phyloP scores from a whole-genome alignment of 2,797 vertebrate genomes.

The Sebastes oblongus region DNA sequence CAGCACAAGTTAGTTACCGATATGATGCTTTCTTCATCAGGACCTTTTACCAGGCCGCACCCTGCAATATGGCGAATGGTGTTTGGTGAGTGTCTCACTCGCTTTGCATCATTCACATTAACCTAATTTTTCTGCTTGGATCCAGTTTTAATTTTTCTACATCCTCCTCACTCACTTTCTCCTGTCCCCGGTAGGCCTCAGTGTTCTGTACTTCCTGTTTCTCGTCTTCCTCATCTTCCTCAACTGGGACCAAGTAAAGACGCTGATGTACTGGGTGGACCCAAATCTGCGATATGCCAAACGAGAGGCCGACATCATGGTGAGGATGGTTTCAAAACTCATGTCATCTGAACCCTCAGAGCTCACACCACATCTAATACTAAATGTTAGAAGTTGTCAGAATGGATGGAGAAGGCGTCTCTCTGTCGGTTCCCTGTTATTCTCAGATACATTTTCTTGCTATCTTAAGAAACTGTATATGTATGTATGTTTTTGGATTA shows the following conservation, averaged over 20 bases:
- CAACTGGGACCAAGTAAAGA: conserved; percentile 94
- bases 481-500: background rate
- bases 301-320: conserved; percentile 94
- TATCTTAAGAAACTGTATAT: background rate
- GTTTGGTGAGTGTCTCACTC: conserved; percentile 86
- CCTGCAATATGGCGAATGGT: conserved; percentile 94
- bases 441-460: background rate
- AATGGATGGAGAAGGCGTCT: background rate
- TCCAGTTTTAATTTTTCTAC: background rate
- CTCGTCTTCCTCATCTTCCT: conserved; percentile 94
- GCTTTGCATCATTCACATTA: background rate
- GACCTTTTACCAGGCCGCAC: conserved; percentile 92
- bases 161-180: background rate
- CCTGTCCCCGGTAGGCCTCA: conserved; percentile 84
- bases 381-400: background rate
- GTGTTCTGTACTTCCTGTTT: conserved; percentile 97
- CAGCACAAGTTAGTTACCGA: background rate
- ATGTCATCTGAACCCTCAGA: background rate
- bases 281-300: conserved; percentile 92
- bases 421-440: background rate
- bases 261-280: conserved; percentile 95
- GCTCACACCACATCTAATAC: background rate
- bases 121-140: background rate
- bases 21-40: conserved; percentile 64
- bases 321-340: conserved; percentile 51